Percentiles rank a stretch among this genome's conserved stretches.
Conservation (phyloP, 2,888 invertebrate species). For the Spilarctia lutea region DNA sequence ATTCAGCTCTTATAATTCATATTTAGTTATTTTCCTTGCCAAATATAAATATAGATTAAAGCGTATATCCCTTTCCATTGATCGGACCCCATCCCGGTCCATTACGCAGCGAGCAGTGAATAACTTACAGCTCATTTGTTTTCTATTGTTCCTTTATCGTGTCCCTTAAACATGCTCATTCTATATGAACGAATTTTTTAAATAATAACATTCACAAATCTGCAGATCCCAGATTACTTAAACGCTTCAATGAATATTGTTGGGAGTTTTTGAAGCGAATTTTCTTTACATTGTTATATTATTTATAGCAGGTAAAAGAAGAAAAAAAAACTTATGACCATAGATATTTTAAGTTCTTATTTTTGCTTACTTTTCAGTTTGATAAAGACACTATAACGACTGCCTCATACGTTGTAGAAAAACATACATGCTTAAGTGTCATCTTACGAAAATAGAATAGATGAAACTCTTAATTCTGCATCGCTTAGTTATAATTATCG, state of each 20-base stretch:
- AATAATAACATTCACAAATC: slow-evolving; percentile 48
- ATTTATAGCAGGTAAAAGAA: neutral
- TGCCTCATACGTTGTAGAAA: no score
- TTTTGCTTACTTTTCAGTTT: neutral
- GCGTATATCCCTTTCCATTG: slow-evolving; percentile 35
- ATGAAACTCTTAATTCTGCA: no score
- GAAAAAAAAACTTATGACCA: neutral
- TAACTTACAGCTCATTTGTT: slow-evolving; percentile 78
- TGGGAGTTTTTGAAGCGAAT: neutral
- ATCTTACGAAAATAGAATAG: no score
- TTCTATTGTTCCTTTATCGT: slow-evolving; percentile 75
- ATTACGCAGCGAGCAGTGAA: slow-evolving; percentile 65
- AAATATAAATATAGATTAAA: slow-evolving; percentile 46
- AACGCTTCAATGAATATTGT: slow-evolving; percentile 39
- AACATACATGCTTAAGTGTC: no score
- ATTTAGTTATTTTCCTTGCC: slow-evolving; percentile 27
- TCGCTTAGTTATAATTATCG: no score
- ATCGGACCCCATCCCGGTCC: slow-evolving; percentile 49
- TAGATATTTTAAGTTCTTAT: neutral
- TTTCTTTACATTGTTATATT: neutral
- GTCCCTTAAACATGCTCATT: slow-evolving; percentile 59
- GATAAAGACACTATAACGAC: neutral
- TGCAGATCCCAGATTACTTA: slow-evolving; percentile 39
- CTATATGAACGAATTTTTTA: slow-evolving; percentile 41
- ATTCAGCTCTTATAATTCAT: slow-evolving; percentile 34